phyloP scores from a whole-genome alignment of 2,797 vertebrate genomes.

The Siniperca scherzeri region DNA sequence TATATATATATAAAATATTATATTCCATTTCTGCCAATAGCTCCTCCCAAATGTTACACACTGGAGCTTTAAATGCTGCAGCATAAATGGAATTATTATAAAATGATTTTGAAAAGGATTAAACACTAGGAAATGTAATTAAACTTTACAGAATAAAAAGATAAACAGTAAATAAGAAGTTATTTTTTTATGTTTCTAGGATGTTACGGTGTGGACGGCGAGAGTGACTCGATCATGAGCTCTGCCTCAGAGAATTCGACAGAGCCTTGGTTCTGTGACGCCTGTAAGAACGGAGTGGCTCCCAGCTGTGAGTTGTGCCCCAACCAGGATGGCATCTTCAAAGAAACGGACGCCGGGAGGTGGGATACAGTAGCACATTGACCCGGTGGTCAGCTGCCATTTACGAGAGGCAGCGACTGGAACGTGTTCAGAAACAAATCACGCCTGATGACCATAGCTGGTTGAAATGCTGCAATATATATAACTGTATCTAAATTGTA shows the following conservation, averaged over 20 bases:
- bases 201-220: conserved; percentile 98
- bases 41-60: too few relatives aligned
- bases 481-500: conserved; percentile 52
- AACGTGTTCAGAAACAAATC: conserved; percentile 64
- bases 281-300: conserved; percentile 96
- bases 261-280: conserved; percentile 99
- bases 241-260: conserved; percentile 99
- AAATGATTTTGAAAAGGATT: not conserved
- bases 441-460: conserved; percentile 57
- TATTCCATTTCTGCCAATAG: too few relatives aligned
- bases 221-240: conserved; percentile 99
- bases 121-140: not conserved
- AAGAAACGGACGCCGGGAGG: conserved; percentile 99
- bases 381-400: conserved; percentile 42
- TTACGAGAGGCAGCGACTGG: conserved; percentile 38
- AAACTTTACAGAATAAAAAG: not conserved
- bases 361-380: conserved; percentile 69
- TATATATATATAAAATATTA: too few relatives aligned
- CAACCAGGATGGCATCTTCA: conserved; percentile 99
- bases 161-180: not conserved
- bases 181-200: conserved; percentile 81
- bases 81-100: not conserved
- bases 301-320: conserved; percentile 98
- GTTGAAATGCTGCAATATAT: conserved; percentile 45
- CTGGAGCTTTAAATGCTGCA: not conserved